These are phyloP conservation scores for Branchinecta sandiegonensis DNA, from an alignment of 2,888 invertebrate genomes.

Conservation along the genomic window DNA sequence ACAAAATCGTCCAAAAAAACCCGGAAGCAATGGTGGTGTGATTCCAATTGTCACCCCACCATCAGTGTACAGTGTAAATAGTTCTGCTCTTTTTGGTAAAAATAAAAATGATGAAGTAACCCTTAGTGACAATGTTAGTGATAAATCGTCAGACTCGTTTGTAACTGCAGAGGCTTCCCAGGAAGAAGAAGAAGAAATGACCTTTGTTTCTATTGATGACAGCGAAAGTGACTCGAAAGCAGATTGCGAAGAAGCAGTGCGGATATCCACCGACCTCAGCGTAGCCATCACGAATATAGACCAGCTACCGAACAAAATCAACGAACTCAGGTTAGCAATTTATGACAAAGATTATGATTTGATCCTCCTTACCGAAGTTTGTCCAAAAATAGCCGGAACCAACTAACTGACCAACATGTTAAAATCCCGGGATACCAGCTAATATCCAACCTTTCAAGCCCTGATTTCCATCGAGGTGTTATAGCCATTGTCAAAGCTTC, in stretches of 20 bases:
- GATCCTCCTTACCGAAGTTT: too few relatives aligned
- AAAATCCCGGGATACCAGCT: constrained; percentile 8
- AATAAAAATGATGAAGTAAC: constrained; percentile 12
- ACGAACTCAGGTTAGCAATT: neutral
- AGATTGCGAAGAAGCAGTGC: neutral
- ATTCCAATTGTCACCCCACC: constrained; percentile 15
- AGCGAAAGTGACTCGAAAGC: neutral
- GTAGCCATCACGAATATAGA: constrained; percentile 11
- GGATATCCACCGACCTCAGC: neutral
- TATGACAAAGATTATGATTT: constrained; percentile 13
- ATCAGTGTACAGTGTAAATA: neutral
- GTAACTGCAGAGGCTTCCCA: too few relatives aligned
- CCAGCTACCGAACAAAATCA: constrained; percentile 12
- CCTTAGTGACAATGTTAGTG: neutral
- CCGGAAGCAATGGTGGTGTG: constrained; percentile 6
- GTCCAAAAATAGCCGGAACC: too few relatives aligned
- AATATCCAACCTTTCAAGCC: constrained; percentile 1
- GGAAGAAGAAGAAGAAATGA: too few relatives aligned
- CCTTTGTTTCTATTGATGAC: too few relatives aligned
- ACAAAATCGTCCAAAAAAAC: constrained; percentile 6
- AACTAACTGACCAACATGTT: constrained; percentile 10
- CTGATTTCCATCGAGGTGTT: neutral
- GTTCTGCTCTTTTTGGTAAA: neutral
- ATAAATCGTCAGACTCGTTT: too few relatives aligned
- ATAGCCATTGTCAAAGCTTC: constrained; percentile 12